Evolutionary conservation across 2,113 vertebrate species (phyloP), one percentile per base, ranked within the genome.

Genomic region (Oplegnathus fasciatus): DNA sequence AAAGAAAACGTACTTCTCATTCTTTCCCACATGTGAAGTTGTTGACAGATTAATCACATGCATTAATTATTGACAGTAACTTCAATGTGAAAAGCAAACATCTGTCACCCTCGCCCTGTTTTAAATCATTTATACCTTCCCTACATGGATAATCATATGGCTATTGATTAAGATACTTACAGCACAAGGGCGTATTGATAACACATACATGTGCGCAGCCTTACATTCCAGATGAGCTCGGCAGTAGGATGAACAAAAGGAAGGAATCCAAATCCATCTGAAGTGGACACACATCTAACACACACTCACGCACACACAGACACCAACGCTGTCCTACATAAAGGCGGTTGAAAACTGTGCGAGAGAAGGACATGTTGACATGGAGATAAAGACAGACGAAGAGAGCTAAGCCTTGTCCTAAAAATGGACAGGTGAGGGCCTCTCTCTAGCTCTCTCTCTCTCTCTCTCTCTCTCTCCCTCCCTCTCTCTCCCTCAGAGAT

Each of bases 11-110:
- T 95, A 71, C 73, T 87, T 82, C 68, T 84, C 76, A 90, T 83
- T 68, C 70, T 72, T 74, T 84, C 80, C n/a, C 72, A 96, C 93
- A 95, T 95, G 94, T 94, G 96, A 96, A 97, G 95, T 95, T 97
- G 96, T 97, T 98, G 96, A 95, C 96, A 96, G 96, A 98, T 98
- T 98, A 97, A 98, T 98, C 97, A 96, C 95, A 96, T 97, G 96
- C 97, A 98, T 99, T 97, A 97, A 98, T 99, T 99, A 99, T 98
- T 98, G 98, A 98, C 97, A 97, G 95, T 97, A 96, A 98, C 97
- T 98, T 98, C 97, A 97, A 98, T 98, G 97, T 97, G 95, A 96
- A 94, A 97, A 95, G 97, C 97, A 97, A 97, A 98, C 98, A 97
- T 97, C 96, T 95, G 91, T 93, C 94, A 94, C 88, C 91, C 83